phyloP scores from a whole-genome alignment of 2,797 vertebrate genomes.

The Pygocentrus nattereri region DNA sequence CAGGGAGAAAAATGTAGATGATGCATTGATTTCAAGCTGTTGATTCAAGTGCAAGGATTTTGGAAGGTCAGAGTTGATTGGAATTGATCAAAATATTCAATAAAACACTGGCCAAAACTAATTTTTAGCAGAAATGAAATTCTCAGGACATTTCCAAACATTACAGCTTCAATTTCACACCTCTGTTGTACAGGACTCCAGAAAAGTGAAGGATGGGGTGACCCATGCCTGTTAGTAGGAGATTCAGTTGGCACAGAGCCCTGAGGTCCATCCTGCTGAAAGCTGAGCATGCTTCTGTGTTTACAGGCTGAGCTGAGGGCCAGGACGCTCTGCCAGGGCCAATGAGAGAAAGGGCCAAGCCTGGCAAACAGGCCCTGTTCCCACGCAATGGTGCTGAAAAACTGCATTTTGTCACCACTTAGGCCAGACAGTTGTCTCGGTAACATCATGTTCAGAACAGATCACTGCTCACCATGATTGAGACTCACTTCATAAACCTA shows the following conservation, averaged over 20 bases:
- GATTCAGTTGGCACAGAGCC: slow-evolving; percentile 59
- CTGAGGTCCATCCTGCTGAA: slow-evolving; percentile 41
- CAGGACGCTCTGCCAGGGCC: slow-evolving; percentile 29
- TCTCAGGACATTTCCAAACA: no score
- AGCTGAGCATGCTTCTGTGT: slow-evolving; percentile 50
- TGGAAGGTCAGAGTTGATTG: no score
- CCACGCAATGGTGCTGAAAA: slow-evolving; percentile 51
- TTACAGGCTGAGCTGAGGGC: slow-evolving; percentile 43
- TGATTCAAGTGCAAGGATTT: no score
- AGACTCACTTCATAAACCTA: background rate
- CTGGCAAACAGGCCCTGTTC: slow-evolving; percentile 53
- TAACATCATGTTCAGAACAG: slow-evolving; percentile 12
- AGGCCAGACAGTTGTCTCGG: slow-evolving; percentile 32
- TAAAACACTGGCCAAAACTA: no score
- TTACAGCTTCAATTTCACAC: background rate
- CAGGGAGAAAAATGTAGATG: no score
- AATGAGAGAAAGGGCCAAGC: slow-evolving; percentile 46
- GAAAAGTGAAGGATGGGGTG: slow-evolving; percentile 58
- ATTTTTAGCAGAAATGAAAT: no score
- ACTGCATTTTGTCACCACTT: slow-evolving; percentile 37
- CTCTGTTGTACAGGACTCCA: background rate
- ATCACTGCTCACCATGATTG: background rate
- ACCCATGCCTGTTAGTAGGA: slow-evolving; percentile 73
- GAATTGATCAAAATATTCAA: no score
- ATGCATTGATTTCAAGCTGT: no score